Evolutionary conservation across 2,888 invertebrate genomes (phyloP).

Genomic region (Steinernema carpocapsae): DNA sequence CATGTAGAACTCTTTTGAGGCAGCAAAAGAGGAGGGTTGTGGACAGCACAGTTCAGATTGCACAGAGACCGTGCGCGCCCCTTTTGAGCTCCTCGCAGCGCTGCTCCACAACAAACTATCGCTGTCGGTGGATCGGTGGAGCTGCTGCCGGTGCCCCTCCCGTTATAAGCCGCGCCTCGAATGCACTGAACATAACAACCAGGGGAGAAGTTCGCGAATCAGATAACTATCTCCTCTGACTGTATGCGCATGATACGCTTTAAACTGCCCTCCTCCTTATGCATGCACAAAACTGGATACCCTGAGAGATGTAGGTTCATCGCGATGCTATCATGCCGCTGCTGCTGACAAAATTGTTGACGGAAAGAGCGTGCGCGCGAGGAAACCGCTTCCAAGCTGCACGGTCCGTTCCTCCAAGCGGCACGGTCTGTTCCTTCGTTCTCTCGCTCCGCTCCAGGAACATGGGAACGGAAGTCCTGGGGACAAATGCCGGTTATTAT

Average conservation of each 20-base stretch:
- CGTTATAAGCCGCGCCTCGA: not conserved
- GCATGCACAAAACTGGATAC: constrained; percentile 19
- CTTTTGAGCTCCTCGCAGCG: no score
- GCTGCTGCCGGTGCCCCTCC: no score
- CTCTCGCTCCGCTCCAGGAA: no score
- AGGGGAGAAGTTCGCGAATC: not conserved
- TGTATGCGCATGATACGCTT: constrained; percentile 14
- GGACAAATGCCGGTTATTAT: no score
- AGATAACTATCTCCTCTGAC: constrained; percentile 19
- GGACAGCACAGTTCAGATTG: not conserved
- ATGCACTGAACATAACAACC: constrained; percentile 16
- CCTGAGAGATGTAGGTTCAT: constrained; percentile 23
- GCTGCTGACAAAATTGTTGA: not conserved
- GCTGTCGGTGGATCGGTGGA: no score
- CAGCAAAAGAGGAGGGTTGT: not conserved
- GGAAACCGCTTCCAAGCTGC: not conserved
- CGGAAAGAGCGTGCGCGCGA: not conserved
- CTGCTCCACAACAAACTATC: no score
- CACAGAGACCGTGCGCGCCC: no score
- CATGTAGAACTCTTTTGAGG: not conserved
- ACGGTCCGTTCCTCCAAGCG: no score
- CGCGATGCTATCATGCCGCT: constrained; percentile 2
- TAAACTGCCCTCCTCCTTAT: constrained; percentile 17
- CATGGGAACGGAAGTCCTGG: no score
- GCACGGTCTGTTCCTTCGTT: no score